These are phyloP conservation scores for Caenorhabditis panamensis DNA, from an alignment of 2,888 invertebrate genomes.

Conservation along the genomic window DNA sequence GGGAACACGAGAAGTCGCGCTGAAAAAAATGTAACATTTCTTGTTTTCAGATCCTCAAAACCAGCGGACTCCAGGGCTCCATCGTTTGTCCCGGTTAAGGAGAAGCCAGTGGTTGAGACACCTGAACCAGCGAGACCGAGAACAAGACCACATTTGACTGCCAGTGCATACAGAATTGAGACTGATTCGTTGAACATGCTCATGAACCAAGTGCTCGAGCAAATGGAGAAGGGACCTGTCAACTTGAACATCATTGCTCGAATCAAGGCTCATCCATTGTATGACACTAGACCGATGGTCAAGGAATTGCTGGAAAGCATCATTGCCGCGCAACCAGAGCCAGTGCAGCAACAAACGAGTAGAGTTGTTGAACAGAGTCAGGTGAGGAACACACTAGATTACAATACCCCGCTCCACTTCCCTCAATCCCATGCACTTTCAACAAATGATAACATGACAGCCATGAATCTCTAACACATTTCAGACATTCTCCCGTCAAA, in stretches of 20 bases:
- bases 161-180: conserved; percentile 74
- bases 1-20: neutral
- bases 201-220: conserved; percentile 81
- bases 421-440: conserved; percentile 34
- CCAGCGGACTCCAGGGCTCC: conserved; percentile 61
- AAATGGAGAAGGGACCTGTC: conserved; percentile 81
- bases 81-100: conserved; percentile 71
- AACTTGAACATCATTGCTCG: conserved; percentile 78
- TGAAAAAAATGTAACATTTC: neutral
- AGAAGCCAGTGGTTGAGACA: conserved; percentile 40
- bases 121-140: conserved; percentile 44
- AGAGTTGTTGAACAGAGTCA: conserved; percentile 73
- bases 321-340: conserved; percentile 75
- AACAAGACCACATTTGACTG: conserved; percentile 51
- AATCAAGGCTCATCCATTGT: conserved; percentile 79
- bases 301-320: conserved; percentile 73
- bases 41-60: conserved; percentile 43
- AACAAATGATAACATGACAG: conserved; percentile 24
- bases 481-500: conserved; percentile 60
- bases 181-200: conserved; percentile 80
- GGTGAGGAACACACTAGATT: conserved; percentile 30
- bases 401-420: neutral
- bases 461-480: conserved; percentile 43
- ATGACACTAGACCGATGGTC: conserved; percentile 80
- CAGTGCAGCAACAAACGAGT: conserved; percentile 77